Evolutionary conservation across 2,888 invertebrate genomes (phyloP).

Genomic region (Drosophila mulleri): DNA sequence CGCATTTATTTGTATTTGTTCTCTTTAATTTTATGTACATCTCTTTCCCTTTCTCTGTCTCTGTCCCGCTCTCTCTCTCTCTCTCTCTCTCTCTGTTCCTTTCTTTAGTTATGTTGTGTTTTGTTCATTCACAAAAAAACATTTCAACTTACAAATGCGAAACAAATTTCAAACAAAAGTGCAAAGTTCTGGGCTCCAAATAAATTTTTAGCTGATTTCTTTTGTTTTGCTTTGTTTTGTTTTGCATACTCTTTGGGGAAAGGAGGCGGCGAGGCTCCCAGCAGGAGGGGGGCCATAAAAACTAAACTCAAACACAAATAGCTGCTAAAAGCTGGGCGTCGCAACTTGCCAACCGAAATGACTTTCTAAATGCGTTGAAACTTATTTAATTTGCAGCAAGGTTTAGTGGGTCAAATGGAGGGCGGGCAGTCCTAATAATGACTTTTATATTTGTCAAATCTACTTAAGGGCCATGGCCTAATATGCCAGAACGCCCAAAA

Average conservation of each 20-base stretch:
- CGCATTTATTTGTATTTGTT: slow-evolving; percentile 72
- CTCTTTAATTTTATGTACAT: slow-evolving; percentile 24
- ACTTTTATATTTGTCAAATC: slow-evolving; percentile 59
- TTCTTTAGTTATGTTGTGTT: slow-evolving; percentile 26
- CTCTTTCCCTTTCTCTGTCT: background rate
- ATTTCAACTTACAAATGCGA: slow-evolving; percentile 80
- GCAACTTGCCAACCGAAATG: slow-evolving; percentile 69
- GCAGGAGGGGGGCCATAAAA: slow-evolving; percentile 47
- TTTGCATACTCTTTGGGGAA: slow-evolving; percentile 59
- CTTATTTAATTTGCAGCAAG: slow-evolving; percentile 77
- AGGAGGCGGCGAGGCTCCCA: slow-evolving; percentile 6
- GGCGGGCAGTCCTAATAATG: slow-evolving; percentile 36
- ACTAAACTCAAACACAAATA: slow-evolving; percentile 77
- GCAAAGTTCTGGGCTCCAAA: slow-evolving; percentile 67
- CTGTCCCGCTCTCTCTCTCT: background rate
- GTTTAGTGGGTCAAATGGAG: slow-evolving; percentile 43
- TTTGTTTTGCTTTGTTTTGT: slow-evolving; percentile 47
- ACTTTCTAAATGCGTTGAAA: slow-evolving; percentile 78
- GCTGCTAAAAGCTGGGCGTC: slow-evolving; percentile 40
- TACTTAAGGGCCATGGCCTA: slow-evolving; percentile 29
- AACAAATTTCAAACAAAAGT: slow-evolving; percentile 81
- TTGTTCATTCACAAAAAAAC: slow-evolving; percentile 60
- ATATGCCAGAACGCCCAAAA: slow-evolving; percentile 8
- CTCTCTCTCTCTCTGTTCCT: background rate
- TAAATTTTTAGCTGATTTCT: slow-evolving; percentile 78